A percentile compares a stretch with the other conserved stretches of the same genome.
phyloP scores from a whole-genome alignment of 2,113 vertebrate genomes.

The Channa maculata region DNA sequence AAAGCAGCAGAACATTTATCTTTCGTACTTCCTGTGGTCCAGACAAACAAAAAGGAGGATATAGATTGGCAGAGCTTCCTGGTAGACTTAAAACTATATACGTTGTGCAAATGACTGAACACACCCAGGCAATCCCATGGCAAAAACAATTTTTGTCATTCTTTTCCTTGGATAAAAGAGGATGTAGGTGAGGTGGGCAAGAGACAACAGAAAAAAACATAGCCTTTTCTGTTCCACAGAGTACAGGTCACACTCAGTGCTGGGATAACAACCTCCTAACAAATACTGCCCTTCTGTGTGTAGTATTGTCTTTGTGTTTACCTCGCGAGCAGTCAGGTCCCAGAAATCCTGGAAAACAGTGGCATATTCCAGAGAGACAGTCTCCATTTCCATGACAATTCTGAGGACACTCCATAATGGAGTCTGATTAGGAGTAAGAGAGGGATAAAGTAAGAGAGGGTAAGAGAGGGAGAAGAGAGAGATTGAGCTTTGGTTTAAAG shows the following conservation, averaged over 20 bases:
- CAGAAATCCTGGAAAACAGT: slow-evolving; percentile 98
- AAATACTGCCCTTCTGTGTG: slow-evolving; percentile 41
- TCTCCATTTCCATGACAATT: slow-evolving; percentile 99
- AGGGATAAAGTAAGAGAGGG: slow-evolving; percentile 6
- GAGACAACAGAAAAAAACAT: background rate
- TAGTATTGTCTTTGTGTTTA: slow-evolving; percentile 68
- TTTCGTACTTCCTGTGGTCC: too few species aligned
- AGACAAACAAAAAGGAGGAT: too few species aligned
- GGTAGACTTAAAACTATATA: too few species aligned
- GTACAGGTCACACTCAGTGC: slow-evolving; percentile 43
- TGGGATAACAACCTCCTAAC: slow-evolving; percentile 57
- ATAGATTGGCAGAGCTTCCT: too few species aligned
- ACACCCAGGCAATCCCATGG: background rate
- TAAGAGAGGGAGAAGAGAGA: background rate
- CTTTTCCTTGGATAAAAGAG: background rate
- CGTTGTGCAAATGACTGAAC: too few species aligned
- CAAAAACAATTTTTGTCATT: background rate
- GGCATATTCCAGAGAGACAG: slow-evolving; percentile 97
- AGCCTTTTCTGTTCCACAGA: slow-evolving; percentile 4
- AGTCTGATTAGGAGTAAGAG: slow-evolving; percentile 84
- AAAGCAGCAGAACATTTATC: too few species aligned
- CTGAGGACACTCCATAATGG: slow-evolving; percentile 97
- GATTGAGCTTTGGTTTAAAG: slow-evolving; percentile 25
- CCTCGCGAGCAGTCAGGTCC: slow-evolving; percentile 98
- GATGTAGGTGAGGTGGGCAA: background rate